Percentiles rank a stretch among this genome's conserved stretches.
These are phyloP conservation scores for Bemisia tabaci DNA, from an alignment of 1,140 invertebrate species.

Conservation along the genomic window DNA sequence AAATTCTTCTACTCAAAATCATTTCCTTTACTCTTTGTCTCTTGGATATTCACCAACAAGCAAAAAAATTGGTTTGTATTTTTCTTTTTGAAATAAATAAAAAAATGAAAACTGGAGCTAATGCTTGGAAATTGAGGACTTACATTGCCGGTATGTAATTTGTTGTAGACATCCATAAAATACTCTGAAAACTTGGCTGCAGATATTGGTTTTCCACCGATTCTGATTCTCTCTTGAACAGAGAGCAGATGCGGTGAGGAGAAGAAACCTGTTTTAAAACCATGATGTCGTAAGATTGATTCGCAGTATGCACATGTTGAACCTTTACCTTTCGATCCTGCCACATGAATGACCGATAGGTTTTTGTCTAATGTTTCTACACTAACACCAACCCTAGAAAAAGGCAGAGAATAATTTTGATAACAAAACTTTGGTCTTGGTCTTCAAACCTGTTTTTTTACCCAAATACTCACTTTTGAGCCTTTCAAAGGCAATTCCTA, in stretches of 20 bases:
- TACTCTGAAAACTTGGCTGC: slow-evolving; percentile 57
- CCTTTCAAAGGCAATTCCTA: too few relatives aligned
- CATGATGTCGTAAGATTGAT: slow-evolving; percentile 69
- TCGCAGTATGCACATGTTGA: slow-evolving; percentile 91
- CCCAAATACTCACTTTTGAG: too few relatives aligned
- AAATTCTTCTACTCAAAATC: too few relatives aligned
- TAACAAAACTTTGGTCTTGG: too few relatives aligned
- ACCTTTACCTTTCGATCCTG: slow-evolving; percentile 92
- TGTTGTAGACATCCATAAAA: slow-evolving; percentile 72
- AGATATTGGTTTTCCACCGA: slow-evolving; percentile 67
- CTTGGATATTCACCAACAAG: too few relatives aligned
- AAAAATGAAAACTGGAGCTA: too few relatives aligned
- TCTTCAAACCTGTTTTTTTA: too few relatives aligned
- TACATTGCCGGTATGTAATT: slow-evolving; percentile 35
- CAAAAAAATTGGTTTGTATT: too few relatives aligned
- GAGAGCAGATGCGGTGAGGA: slow-evolving; percentile 90
- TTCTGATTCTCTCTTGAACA: slow-evolving; percentile 81
- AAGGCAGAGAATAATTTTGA: too few relatives aligned
- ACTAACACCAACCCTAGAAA: slow-evolving; percentile 44
- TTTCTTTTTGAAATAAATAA: too few relatives aligned
- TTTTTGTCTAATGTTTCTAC: slow-evolving; percentile 42
- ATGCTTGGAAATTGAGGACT: too few relatives aligned
- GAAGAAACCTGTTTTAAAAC: slow-evolving; percentile 85
- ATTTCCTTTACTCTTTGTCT: too few relatives aligned
- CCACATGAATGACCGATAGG: slow-evolving; percentile 79